These are phyloP conservation scores for Brienomyrus longianalis DNA, from an alignment of 2,113 vertebrate genomes.

Conservation along the genomic window DNA sequence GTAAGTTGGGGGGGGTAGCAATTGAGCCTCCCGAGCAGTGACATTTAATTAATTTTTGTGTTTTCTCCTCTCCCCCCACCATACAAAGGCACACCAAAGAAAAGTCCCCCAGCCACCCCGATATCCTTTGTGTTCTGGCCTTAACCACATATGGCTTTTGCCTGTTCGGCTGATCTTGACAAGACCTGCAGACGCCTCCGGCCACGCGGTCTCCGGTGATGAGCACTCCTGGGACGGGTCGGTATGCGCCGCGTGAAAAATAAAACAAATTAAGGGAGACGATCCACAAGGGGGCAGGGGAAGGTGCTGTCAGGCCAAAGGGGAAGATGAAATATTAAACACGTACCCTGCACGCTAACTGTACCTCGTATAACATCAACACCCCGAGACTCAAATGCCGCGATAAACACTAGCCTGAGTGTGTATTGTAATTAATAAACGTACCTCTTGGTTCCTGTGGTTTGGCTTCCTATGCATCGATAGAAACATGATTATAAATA, in stretches of 20 bases:
- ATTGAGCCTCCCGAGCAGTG: slow-evolving; percentile 65
- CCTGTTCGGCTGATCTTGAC: slow-evolving; percentile 72
- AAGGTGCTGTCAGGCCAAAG: slow-evolving; percentile 41
- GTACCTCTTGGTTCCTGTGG: neutral
- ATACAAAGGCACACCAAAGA: slow-evolving; percentile 76
- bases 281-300: slow-evolving; percentile 43
- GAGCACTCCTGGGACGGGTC: slow-evolving; percentile 69
- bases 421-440: neutral
- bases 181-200: slow-evolving; percentile 74
- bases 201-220: slow-evolving; percentile 73
- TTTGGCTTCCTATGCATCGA: neutral
- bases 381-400: slow-evolving; percentile 47
- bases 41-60: slow-evolving; percentile 90
- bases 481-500: neutral
- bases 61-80: slow-evolving; percentile 58
- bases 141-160: slow-evolving; percentile 79
- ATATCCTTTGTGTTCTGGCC: slow-evolving; percentile 55
- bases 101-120: slow-evolving; percentile 51
- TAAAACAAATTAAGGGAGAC: slow-evolving; percentile 77
- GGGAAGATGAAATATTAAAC: slow-evolving; percentile 52
- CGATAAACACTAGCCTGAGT: neutral
- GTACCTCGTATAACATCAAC: slow-evolving; percentile 66
- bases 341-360: slow-evolving; percentile 48
- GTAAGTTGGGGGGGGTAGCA: slow-evolving; percentile 53
- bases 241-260: slow-evolving; percentile 72